Evolutionary conservation across 2,113 vertebrate species (phyloP).

Genomic region (Vulpes ferrilata): DNA sequence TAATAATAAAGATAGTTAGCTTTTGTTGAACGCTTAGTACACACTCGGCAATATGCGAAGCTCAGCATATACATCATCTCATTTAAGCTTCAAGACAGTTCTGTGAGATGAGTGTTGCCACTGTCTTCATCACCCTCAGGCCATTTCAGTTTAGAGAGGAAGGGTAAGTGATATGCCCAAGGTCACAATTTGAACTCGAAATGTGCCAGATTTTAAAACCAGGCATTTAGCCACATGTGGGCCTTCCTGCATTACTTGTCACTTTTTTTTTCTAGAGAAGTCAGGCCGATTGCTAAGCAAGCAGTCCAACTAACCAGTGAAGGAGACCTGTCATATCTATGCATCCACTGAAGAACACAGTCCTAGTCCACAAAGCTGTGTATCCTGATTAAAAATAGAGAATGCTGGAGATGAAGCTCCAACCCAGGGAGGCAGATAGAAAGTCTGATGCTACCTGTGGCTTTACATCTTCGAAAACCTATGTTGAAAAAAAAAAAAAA

Average conservation of each 20-base stretch:
- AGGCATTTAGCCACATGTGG: background rate
- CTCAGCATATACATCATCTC: background rate
- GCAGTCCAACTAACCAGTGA: background rate
- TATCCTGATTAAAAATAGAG: background rate
- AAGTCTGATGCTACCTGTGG: background rate
- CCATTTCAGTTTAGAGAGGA: background rate
- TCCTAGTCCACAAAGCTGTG: background rate
- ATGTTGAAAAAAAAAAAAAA: no score
- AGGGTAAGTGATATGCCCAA: background rate
- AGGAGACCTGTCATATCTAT: background rate
- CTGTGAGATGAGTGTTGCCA: background rate
- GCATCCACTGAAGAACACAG: background rate
- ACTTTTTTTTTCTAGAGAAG: conserved; percentile 12
- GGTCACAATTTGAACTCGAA: background rate
- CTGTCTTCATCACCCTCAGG: background rate
- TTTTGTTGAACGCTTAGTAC: background rate
- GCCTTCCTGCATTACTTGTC: background rate
- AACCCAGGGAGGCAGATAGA: background rate
- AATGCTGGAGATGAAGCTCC: background rate
- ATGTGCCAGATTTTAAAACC: background rate
- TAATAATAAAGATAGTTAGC: background rate
- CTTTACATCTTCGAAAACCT: background rate
- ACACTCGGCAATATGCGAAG: background rate
- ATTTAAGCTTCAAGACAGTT: background rate
- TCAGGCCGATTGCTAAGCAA: background rate